Evolutionary conservation across 1,140 invertebrate genomes (phyloP).

Genomic region (Drosophila suzukii): DNA sequence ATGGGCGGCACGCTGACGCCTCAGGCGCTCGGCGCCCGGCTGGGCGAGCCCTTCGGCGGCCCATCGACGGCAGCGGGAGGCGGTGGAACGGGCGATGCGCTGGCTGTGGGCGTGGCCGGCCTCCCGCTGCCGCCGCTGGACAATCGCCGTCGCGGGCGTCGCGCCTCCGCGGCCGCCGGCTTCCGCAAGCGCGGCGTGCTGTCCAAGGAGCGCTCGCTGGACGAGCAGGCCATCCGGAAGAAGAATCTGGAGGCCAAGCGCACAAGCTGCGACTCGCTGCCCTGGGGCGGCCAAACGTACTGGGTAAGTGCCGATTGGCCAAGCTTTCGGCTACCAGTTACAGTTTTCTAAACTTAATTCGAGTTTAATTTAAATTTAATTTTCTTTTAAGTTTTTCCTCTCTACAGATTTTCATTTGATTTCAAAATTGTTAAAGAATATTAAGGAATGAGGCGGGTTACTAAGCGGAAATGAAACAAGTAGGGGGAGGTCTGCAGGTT

Average conservation of each 20-base stretch:
- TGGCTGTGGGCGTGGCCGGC: constrained; percentile 27
- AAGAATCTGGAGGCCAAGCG: constrained; percentile 79
- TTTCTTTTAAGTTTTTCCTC: too few species aligned
- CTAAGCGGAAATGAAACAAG: too few species aligned
- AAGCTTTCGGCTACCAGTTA: too few species aligned
- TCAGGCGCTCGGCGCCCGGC: constrained; percentile 62
- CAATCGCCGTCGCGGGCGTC: constrained; percentile 66
- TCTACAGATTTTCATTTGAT: too few species aligned
- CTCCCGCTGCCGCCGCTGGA: constrained; percentile 72
- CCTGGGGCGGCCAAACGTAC: constrained; percentile 63
- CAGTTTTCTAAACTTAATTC: too few species aligned
- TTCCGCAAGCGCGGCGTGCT: constrained; percentile 81
- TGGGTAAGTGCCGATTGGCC: too few species aligned
- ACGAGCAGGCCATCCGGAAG: constrained; percentile 83
- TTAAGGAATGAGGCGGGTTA: too few species aligned
- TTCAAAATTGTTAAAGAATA: too few species aligned
- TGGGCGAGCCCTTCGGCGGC: constrained; percentile 62
- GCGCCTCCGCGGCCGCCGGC: constrained; percentile 73
- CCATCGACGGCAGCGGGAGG: constrained; percentile 52
- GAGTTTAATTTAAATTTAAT: too few species aligned
- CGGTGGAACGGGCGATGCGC: constrained; percentile 30
- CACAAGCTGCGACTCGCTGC: constrained; percentile 83
- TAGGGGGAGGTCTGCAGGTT: too few species aligned
- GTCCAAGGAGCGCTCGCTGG: constrained; percentile 80
- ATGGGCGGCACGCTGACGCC: constrained; percentile 74